A percentile compares a stretch with the other conserved stretches of the same genome.
These are phyloP conservation scores for Masnerella sp. DNA, from an alignment of 2,888 invertebrate species.

Conservation along the genomic window DNA sequence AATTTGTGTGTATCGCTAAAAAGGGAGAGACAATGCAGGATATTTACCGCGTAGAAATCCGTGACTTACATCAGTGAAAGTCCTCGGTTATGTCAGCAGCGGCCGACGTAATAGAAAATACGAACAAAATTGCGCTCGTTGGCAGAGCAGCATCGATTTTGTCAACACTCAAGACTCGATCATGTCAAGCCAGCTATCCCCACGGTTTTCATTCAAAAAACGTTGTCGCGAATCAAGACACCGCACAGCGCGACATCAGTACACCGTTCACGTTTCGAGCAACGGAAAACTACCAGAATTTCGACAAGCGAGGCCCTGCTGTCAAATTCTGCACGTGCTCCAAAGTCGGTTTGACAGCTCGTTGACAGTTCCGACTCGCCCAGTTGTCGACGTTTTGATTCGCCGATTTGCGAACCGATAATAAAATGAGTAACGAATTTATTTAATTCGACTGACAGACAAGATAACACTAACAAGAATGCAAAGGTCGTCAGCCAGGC, in stretches of 20 bases:
- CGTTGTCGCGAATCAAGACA: no score
- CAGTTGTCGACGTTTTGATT: neutral
- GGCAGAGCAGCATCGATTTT: constrained; percentile 19
- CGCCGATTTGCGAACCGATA: neutral
- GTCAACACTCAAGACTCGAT: constrained; percentile 14
- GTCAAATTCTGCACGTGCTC: no score
- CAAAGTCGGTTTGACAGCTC: no score
- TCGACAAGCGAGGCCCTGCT: no score
- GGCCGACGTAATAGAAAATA: constrained; percentile 25
- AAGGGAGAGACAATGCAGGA: constrained; percentile 14
- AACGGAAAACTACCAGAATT: neutral
- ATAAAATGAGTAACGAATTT: neutral
- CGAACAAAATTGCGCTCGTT: constrained; percentile 4
- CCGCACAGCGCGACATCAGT: neutral
- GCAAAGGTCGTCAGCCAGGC: constrained; percentile 36
- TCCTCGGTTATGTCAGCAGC: constrained; percentile 45
- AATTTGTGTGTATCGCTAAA: no score
- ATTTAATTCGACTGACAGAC: constrained; percentile 12
- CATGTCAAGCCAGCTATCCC: constrained; percentile 14
- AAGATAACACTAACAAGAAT: constrained; percentile 18
- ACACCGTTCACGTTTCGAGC: neutral
- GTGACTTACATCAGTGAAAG: constrained; percentile 54
- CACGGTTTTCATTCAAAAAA: no score
- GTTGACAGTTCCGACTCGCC: no score
- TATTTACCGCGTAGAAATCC: constrained; percentile 43